Base-by-base conservation (phyloP, 2,888 invertebrate genomes). In the Campoplex nolae region DNA sequence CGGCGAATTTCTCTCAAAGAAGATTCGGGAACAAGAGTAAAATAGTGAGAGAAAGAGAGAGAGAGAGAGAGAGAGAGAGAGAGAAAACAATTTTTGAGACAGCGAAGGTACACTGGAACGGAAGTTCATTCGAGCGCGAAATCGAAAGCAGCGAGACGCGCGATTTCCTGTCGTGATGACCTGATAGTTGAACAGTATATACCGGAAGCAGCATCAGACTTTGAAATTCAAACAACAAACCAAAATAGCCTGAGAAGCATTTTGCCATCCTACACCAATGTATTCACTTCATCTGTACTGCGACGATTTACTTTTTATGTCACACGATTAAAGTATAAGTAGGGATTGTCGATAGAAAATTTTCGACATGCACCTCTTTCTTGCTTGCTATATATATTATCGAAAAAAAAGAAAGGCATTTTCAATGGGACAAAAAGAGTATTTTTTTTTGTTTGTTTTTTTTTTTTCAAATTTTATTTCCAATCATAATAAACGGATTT, bases 41-140 rank as follows among this genome's bases (percentile, higher is more conserved):
- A 38, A 38, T 38, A 38, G 38, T 38, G 38, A 38, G 6, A 38
- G 38, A 38, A 38, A 38, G 38, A 38, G 73, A 48, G 16, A 56
- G 58, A 67, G 58, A 23, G 32, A 74, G 48, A 74, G 48, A 23
- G 73, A 48, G 7, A 68, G 16, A 56, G 58, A 67, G 58, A 18
- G 28, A 74, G 48, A 71, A 76, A 80, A 65, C 73, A 80, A 80
- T 86, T 86, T 86, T 86, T 83, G 71, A 81, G 75, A 83, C 70
- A 54, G 48, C 51, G 78, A 48, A 70, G 84, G 82, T 75, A 70
- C 62, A 51, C 23, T 48, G 75, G 75, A 84, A 84, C 45, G 78
- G 78, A 84, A 84, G 51, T 79, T 45, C 65, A 58, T 54, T 82
- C 82, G 75, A 79, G 82, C 84, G 87, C 79, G 81, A 87, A 84